Percentiles rank a stretch among this genome's conserved stretches.
Evolutionary conservation across 1,140 invertebrate genomes (phyloP).

Genomic region (Tetranychus cinnabarinus): DNA sequence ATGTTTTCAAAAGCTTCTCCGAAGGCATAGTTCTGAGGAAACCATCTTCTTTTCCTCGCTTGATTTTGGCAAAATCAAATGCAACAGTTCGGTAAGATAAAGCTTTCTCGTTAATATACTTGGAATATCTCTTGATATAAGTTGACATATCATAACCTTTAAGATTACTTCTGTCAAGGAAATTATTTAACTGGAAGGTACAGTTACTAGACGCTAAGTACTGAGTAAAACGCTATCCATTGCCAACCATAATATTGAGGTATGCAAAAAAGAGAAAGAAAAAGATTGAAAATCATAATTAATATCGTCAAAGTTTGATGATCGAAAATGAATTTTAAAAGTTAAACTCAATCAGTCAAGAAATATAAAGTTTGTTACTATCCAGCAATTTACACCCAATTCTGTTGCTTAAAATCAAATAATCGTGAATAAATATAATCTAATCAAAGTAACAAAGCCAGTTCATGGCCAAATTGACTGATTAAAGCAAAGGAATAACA

Average conservation of each 20-base stretch:
- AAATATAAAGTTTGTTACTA: too few relatives aligned
- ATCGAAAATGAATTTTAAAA: background rate
- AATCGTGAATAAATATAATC: too few relatives aligned
- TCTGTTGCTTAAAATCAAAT: too few relatives aligned
- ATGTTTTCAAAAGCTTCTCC: slow-evolving; percentile 86
- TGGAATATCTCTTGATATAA: slow-evolving; percentile 90
- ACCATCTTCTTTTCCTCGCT: slow-evolving; percentile 91
- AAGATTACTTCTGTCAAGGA: slow-evolving; percentile 73
- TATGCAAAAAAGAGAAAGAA: slow-evolving; percentile 4
- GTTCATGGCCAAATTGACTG: background rate
- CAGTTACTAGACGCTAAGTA: slow-evolving; percentile 98
- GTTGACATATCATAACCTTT: slow-evolving; percentile 98
- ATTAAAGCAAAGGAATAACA: too few relatives aligned
- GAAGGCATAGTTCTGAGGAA: slow-evolving; percentile 86
- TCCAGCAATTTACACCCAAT: too few relatives aligned
- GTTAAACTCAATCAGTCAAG: background rate
- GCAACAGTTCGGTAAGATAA: slow-evolving; percentile 90
- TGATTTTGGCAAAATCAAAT: slow-evolving; percentile 99
- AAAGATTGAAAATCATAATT: background rate
- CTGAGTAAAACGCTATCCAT: slow-evolving; percentile 89
- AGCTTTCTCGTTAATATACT: slow-evolving; percentile 97
- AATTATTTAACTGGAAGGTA: slow-evolving; percentile 89
- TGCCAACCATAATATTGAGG: background rate
- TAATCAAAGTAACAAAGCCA: background rate
- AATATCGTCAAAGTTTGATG: background rate